Conservation (phyloP, 2,797 vertebrate species). For the Tenualosa thibaudeaui region DNA sequence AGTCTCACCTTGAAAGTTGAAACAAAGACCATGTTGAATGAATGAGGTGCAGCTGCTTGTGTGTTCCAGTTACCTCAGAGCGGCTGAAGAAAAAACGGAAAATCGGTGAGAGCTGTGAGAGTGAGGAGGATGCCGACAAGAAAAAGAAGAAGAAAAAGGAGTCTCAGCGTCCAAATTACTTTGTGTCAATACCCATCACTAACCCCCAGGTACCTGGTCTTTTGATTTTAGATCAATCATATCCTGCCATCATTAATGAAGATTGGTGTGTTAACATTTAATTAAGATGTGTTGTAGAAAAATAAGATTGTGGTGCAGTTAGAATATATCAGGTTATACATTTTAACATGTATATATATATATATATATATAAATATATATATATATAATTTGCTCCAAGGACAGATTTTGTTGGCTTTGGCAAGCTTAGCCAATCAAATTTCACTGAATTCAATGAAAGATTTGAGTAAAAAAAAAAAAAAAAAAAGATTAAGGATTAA, state of each 20-base stretch:
- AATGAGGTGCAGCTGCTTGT: neutral
- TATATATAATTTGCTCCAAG: neutral
- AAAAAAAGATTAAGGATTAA: neutral
- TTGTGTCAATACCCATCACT: conserved; percentile 91
- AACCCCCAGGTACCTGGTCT: conserved; percentile 78
- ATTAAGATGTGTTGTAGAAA: no score
- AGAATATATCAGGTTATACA: no score
- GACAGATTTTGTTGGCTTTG: neutral
- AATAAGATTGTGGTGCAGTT: no score
- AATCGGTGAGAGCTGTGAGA: conserved; percentile 60
- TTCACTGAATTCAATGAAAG: neutral
- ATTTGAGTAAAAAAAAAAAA: neutral
- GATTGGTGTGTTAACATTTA: no score
- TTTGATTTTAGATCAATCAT: neutral
- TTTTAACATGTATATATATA: no score
- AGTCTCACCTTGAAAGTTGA: neutral
- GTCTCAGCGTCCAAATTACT: conserved; percentile 85
- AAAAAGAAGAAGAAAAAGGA: conserved; percentile 76
- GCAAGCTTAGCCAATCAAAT: neutral
- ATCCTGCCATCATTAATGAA: neutral
- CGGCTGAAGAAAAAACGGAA: conserved; percentile 78
- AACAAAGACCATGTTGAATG: neutral
- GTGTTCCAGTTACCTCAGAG: conserved; percentile 64
- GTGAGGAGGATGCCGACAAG: conserved; percentile 60
- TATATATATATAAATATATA: no score